Evolutionary conservation across 1,140 invertebrate genomes (phyloP), one percentile per base, ranked within the genome.

Genomic region (Drosophila leontia): DNA sequence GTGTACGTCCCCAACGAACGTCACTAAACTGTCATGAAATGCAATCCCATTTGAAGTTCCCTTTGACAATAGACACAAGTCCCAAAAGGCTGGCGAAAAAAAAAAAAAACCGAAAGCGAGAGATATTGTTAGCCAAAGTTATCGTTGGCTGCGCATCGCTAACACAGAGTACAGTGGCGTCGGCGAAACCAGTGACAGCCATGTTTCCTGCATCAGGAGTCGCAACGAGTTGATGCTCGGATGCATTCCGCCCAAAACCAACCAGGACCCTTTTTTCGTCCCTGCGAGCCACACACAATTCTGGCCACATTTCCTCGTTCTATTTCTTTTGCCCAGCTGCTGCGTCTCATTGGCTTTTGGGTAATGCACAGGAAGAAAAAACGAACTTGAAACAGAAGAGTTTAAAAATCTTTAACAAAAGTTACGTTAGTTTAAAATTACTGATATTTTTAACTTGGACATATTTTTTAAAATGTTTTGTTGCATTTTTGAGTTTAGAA

Each of bases 141-240:
- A 83, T 83, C 80, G 71, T 67, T 59, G 76, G 62, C 29, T 83
- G 80, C 47, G 67, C 84, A 80, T 80, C 84, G 56, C 63, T 74
- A 69, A 77, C 71, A 67, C 61, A 72, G 63, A 72, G 63, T 60
- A 65, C 59, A 45, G 44, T 63, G 64, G 50, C 48, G 50, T 48
- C 61, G 44, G 37, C 58, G 60, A 53, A 48, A 51, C 55, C 50
- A 75, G 55, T 41, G 77, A 47, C 62, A 62, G 58, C 41, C 48
- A 76, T 78, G 65, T 75, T 78, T 85, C 75, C 60, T 69, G 83
- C 83, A 80, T 77, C 83, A 88, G 78, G 75, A 80, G 84, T 78
- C 57, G 75, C 80, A 87, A 41, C 63, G 62, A 60, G 75, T 75
- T 62, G 75, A 62, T 65, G 58, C 67, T 78, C 50, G 64, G 45